phyloP scores from a whole-genome alignment of 30 jellyfish, hydroid and myxozoan species.

The Aurelia sp. region DNA sequence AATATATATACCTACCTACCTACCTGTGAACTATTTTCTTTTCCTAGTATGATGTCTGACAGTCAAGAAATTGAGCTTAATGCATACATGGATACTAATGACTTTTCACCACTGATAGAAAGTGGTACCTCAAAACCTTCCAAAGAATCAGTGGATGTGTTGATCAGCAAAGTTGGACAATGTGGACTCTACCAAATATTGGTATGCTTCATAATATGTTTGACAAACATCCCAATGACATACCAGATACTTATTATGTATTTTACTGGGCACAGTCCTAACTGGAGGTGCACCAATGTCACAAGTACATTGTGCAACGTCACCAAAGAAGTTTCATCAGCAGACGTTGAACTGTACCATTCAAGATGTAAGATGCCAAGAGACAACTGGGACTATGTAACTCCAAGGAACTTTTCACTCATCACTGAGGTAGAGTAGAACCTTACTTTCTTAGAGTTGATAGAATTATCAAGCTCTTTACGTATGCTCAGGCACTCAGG shows the following conservation, averaged over 20 bases:
- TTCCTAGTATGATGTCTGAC: too few species aligned
- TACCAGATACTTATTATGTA: conserved; percentile 77
- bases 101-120: too few species aligned
- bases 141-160: conserved; percentile 54
- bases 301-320: conserved; percentile 21
- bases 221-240: conserved; percentile 50
- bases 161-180: conserved; percentile 71
- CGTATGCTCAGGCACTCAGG: not conserved
- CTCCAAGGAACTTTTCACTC: conserved; percentile 42
- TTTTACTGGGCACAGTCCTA: conserved; percentile 87
- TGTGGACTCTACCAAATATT: conserved; percentile 81
- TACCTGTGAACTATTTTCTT: too few species aligned
- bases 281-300: conserved; percentile 76
- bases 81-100: too few species aligned
- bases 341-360: conserved; percentile 42
- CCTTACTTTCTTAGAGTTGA: not conserved
- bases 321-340: conserved; percentile 41
- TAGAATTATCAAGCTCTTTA: not conserved
- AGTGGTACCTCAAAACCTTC: not conserved
- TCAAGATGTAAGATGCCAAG: conserved; percentile 74
- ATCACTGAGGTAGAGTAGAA: conserved; percentile 75
- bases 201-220: conserved; percentile 24
- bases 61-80: too few species aligned
- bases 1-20: too few species aligned
- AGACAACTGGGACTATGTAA: conserved; percentile 65